Conservation (phyloP, 2,797 vertebrate species). For the Zalophus californianus region DNA sequence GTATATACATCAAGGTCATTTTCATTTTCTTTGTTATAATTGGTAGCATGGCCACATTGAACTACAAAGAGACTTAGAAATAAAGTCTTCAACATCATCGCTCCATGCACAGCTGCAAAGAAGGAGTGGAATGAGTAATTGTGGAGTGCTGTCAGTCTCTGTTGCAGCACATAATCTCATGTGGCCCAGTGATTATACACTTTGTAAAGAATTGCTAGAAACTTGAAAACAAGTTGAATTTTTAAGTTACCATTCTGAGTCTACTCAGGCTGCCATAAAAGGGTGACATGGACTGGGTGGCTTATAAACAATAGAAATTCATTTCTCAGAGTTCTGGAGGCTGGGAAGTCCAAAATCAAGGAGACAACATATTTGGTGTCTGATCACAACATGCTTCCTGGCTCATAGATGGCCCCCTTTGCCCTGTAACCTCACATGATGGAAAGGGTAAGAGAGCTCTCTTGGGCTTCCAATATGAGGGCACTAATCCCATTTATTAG, state of each 20-base stretch:
- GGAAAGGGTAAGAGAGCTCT: neutral
- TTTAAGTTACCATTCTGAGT: neutral
- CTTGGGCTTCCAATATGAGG: neutral
- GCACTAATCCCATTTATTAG: neutral
- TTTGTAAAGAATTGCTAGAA: neutral
- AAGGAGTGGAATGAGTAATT: neutral
- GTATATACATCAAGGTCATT: neutral
- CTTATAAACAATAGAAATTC: neutral
- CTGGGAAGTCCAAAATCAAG: too few relatives aligned
- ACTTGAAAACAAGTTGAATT: neutral
- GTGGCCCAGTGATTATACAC: neutral
- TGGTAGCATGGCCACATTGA: neutral
- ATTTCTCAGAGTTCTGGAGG: neutral
- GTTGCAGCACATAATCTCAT: neutral
- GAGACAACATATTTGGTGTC: neutral
- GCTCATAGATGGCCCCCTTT: neutral
- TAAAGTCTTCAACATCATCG: neutral
- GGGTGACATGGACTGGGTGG: neutral
- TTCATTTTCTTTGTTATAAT: neutral
- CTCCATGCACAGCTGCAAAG: neutral
- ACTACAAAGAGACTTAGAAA: neutral
- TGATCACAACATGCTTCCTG: neutral
- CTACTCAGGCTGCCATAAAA: too few relatives aligned
- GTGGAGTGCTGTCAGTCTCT: neutral
- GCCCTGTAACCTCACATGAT: too few relatives aligned